Evolutionary conservation across 2,797 vertebrate species (phyloP).

Genomic region (Pangasius macronema): DNA sequence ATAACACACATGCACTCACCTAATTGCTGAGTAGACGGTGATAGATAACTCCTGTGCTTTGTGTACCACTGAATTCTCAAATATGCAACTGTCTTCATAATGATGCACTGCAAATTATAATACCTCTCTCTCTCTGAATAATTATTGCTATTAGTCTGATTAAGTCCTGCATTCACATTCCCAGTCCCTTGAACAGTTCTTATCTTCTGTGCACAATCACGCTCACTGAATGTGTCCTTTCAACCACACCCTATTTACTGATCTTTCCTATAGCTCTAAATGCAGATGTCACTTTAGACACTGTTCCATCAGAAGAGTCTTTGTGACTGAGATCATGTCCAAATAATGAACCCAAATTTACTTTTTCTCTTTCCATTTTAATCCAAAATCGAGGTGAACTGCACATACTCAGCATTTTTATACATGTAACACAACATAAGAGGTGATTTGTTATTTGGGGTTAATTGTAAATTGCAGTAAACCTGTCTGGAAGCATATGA

Average conservation of each 20-base stretch:
- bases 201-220: not conserved
- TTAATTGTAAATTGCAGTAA: not conserved
- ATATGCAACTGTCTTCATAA: conserved; percentile 9
- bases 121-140: not conserved
- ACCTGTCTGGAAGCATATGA: not conserved
- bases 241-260: not conserved
- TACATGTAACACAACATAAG: not conserved
- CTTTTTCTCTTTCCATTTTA: not conserved
- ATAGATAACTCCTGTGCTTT: not conserved
- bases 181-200: not conserved
- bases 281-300: not conserved
- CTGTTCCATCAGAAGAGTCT: not conserved
- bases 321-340: not conserved
- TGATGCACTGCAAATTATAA: not conserved
- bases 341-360: not conserved
- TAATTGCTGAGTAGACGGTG: not conserved
- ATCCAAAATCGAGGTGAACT: not conserved
- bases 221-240: not conserved
- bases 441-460: not conserved
- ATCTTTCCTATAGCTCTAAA: not conserved
- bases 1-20: not conserved
- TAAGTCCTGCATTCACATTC: not conserved
- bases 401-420: not conserved
- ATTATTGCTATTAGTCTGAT: not conserved
- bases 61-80: not conserved